A percentile compares a stretch with the other conserved stretches of the same genome.
phyloP scores from a whole-genome alignment of 2,888 invertebrate species.

The Thyatira batis region DNA sequence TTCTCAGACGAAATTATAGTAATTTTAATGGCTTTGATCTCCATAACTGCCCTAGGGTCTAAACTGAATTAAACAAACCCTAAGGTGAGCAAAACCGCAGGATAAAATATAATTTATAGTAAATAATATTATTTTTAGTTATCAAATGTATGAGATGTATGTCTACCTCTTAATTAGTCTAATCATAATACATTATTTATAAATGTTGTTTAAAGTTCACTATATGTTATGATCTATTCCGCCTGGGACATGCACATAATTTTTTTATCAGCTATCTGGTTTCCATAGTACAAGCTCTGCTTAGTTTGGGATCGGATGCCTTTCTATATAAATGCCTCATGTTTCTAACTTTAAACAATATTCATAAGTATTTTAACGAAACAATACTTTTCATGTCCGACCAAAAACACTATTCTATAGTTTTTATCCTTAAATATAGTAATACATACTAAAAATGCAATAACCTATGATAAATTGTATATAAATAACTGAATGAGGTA shows the following conservation, averaged over 20 bases:
- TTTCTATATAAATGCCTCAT: no score
- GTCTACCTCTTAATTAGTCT: conserved; percentile 11
- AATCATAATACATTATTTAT: background rate
- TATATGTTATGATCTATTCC: no score
- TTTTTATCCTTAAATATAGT: background rate
- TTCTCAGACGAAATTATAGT: no score
- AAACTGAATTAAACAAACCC: no score
- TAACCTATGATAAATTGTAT: background rate
- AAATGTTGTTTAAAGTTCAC: background rate
- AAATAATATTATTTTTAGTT: background rate
- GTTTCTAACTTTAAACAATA: background rate
- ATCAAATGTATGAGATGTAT: conserved; percentile 8
- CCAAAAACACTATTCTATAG: conserved; percentile 12
- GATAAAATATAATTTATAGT: background rate
- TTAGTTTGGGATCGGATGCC: no score
- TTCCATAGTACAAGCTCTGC: background rate
- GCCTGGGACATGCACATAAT: no score
- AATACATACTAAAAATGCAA: background rate
- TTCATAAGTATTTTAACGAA: background rate
- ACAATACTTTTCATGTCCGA: conserved; percentile 8
- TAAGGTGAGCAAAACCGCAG: no score
- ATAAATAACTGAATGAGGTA: background rate
- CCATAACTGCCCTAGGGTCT: no score
- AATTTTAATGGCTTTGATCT: no score
- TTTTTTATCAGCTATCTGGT: no score